These are phyloP conservation scores for Globodera ellingtonae DNA, from an alignment of 1,140 invertebrate genomes.

Conservation along the genomic window DNA sequence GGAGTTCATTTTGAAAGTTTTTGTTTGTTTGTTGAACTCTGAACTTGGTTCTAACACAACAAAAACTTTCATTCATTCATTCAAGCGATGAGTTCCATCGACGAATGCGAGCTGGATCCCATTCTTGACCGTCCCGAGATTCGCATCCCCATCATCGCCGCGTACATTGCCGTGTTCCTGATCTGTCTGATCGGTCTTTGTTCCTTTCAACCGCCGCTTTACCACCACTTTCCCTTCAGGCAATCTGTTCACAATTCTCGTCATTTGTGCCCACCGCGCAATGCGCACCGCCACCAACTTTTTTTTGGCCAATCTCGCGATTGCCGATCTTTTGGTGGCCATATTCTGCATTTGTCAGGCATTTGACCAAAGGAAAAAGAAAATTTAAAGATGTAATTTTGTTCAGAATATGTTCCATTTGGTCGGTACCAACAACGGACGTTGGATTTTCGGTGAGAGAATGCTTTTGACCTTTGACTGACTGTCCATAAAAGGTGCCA, in stretches of 20 bases:
- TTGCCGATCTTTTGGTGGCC: conserved; percentile 56
- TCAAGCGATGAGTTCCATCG: neutral
- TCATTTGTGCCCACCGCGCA: conserved; percentile 42
- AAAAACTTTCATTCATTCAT: neutral
- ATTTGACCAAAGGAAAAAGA: neutral
- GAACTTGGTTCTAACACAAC: neutral
- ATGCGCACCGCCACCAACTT: conserved; percentile 78
- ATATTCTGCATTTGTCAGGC: conserved; percentile 41
- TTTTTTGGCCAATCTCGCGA: conserved; percentile 76
- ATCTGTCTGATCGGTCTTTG: conserved; percentile 36
- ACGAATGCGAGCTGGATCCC: neutral
- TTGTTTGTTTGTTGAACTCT: too few species aligned
- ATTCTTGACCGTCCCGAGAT: conserved; percentile 27
- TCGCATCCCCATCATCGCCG: conserved; percentile 27
- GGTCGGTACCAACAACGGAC: conserved; percentile 51
- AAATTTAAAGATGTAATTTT: conserved; percentile 41
- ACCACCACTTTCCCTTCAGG: conserved; percentile 18
- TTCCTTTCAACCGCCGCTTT: neutral
- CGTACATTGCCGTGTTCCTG: conserved; percentile 35
- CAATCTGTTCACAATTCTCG: conserved; percentile 40
- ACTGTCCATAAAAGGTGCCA: conserved; percentile 32
- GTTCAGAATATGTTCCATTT: conserved; percentile 64
- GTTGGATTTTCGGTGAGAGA: conserved; percentile 54
- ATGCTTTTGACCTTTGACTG: conserved; percentile 1
- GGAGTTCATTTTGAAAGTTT: too few species aligned